Conservation (phyloP, 2,888 invertebrate genomes). For the Limulus polyphemus region DNA sequence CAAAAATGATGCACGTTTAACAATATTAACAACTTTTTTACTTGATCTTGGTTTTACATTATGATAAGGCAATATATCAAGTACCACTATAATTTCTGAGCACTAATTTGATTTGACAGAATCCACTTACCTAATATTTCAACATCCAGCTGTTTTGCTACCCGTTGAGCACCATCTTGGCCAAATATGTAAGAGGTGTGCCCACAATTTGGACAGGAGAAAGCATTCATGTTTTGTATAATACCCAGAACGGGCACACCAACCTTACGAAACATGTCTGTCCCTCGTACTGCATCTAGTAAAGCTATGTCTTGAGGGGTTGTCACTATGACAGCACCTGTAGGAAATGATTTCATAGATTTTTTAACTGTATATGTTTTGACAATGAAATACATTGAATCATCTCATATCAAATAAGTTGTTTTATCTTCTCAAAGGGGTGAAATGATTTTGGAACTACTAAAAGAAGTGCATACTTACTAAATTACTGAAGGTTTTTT, state of each 20-base stretch:
- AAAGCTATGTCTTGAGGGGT: conserved; percentile 82
- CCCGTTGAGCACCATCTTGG: conserved; percentile 44
- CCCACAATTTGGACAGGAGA: conserved; percentile 62
- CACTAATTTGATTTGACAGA: not conserved
- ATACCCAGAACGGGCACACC: conserved; percentile 72
- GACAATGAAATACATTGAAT: no score
- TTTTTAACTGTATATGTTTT: no score
- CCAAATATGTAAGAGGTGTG: conserved; percentile 61
- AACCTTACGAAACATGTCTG: conserved; percentile 73
- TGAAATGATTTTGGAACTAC: no score
- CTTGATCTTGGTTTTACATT: not conserved
- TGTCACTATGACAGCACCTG: conserved; percentile 75
- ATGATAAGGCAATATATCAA: not conserved
- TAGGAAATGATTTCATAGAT: conserved; percentile 14
- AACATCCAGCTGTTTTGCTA: conserved; percentile 44
- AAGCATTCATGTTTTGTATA: conserved; percentile 77
- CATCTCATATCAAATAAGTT: no score
- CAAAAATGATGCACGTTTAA: not conserved
- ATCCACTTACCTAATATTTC: conserved; percentile 42
- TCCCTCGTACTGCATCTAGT: conserved; percentile 70
- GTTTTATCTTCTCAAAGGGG: no score
- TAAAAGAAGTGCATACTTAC: no score
- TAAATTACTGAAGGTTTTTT: no score
- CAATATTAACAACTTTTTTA: not conserved
- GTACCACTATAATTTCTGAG: not conserved